Base-by-base conservation (phyloP, 1,140 invertebrate genomes). In the Drosophila willistoni region DNA sequence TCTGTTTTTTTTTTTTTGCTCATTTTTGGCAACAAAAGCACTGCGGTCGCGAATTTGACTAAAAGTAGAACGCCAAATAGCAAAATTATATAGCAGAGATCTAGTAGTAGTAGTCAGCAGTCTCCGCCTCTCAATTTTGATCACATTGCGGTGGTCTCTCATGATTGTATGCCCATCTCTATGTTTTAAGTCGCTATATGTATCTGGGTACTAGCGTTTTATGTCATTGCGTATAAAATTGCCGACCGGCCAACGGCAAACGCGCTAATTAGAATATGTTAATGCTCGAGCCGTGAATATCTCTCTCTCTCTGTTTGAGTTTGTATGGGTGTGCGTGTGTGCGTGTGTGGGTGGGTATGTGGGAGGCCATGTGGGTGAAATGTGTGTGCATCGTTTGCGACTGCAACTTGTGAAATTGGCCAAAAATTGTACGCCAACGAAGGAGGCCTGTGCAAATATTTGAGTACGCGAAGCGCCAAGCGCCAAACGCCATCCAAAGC, bases 181-280 rank as follows among this genome's bases (percentile, higher is more conserved):
- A 29, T 29, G 7, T 42, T 25, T 29, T 17, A 34, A 55, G 17
- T 34, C 47, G 29, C 0, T 29, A 29, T 19, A 22, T 22, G 19
- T 1, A 29, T 25, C 17, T 36, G 9, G 22, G 19, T 22, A 4
- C 56, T 64, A 56, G 60, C 36, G 61, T 42, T 72, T 73, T 73
- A 71, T 71, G 71, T 22, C 71, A 74, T 62, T 78, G 74, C 73
- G 74, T 73, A 79, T 79, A 73, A 76, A 81, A 71, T 76, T 51
- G 59, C 47, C 33, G 22, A 36, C 13, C 71, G 39, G 64, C 54
- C 76, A 81, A 64, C 72, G 77, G 62, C 63, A 72, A 71, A 64
- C 29, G 73, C 70, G 76, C 73, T 81, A 81, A 79, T 81, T 81
- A 76, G 65, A 81, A 79, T 79, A 79, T 76, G 72, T 76, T 72